A percentile compares a stretch with the other conserved stretches of the same genome.
phyloP scores from a whole-genome alignment of 2,113 vertebrate genomes.

The Xyrauchen texanus region DNA sequence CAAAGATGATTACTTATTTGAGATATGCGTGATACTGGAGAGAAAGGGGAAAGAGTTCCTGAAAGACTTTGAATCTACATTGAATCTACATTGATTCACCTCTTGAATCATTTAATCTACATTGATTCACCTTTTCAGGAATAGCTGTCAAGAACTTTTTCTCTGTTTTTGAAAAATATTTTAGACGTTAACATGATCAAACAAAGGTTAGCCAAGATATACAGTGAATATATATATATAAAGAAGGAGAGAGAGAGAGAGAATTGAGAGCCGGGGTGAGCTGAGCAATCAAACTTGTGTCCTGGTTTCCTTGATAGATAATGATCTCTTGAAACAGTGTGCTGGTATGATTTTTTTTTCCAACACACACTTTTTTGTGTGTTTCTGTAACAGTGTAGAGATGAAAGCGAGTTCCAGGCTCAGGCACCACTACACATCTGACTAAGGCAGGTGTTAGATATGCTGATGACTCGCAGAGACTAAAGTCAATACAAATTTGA shows the following conservation, averaged over 20 bases:
- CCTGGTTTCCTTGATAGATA: slow-evolving; percentile 79
- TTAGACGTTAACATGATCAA: slow-evolving; percentile 67
- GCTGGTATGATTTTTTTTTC: slow-evolving; percentile 51
- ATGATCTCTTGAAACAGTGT: slow-evolving; percentile 81
- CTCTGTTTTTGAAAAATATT: slow-evolving; percentile 58
- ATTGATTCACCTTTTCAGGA: slow-evolving; percentile 33
- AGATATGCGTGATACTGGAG: slow-evolving; percentile 39
- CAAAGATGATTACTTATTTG: slow-evolving; percentile 49
- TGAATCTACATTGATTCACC: slow-evolving; percentile 29
- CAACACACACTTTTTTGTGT: slow-evolving; percentile 23
- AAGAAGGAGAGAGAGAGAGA: slow-evolving; percentile 46
- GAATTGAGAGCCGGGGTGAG: slow-evolving; percentile 51
- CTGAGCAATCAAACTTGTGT: slow-evolving; percentile 71
- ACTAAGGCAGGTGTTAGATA: slow-evolving; percentile 97
- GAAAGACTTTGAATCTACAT: no score
- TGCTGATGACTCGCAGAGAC: slow-evolving; percentile 94
- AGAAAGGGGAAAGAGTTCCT: no score
- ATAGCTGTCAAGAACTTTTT: slow-evolving; percentile 51
- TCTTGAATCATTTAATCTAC: no score
- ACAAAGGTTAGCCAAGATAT: slow-evolving; percentile 66
- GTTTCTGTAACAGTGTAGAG: slow-evolving; percentile 67
- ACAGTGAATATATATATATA: slow-evolving; percentile 6
- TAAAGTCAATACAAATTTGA: slow-evolving; percentile 98
- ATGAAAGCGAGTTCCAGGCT: slow-evolving; percentile 85
- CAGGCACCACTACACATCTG: slow-evolving; percentile 80